Evolutionary conservation across 2,797 vertebrate species (phyloP).

Genomic region (Anguilla marmorata): DNA sequence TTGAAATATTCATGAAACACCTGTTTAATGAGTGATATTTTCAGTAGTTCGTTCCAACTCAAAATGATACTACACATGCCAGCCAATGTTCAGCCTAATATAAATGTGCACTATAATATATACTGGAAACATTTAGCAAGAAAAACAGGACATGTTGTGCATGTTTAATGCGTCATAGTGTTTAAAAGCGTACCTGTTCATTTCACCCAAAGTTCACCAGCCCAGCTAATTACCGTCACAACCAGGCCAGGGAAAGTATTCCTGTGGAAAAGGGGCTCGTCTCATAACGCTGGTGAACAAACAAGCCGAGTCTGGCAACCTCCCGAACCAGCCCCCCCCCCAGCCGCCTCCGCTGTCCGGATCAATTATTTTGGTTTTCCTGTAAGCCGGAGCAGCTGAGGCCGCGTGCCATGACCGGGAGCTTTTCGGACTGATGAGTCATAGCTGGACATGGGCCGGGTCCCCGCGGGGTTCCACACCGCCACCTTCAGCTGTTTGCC

Average conservation of each 20-base stretch:
- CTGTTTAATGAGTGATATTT: no score
- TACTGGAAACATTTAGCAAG: neutral
- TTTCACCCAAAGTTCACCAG: neutral
- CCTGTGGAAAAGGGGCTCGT: neutral
- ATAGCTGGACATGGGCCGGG: neutral
- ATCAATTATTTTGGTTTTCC: conserved; percentile 13
- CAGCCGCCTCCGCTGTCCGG: neutral
- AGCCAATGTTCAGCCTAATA: neutral
- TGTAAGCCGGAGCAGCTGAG: neutral
- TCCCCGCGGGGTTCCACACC: neutral
- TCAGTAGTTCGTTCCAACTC: no score
- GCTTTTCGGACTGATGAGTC: neutral
- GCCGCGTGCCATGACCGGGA: neutral
- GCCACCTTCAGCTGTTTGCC: neutral
- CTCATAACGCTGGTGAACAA: neutral
- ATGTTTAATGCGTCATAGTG: neutral
- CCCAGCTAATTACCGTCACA: neutral
- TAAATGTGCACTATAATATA: no score
- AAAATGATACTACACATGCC: no score
- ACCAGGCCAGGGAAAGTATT: neutral
- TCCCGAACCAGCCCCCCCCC: neutral
- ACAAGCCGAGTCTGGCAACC: neutral
- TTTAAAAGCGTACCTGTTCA: neutral
- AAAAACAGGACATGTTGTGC: neutral
- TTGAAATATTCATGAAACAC: no score